Base-by-base conservation (phyloP, 2,113 vertebrate genomes). In the Nothoprocta perdicaria region DNA sequence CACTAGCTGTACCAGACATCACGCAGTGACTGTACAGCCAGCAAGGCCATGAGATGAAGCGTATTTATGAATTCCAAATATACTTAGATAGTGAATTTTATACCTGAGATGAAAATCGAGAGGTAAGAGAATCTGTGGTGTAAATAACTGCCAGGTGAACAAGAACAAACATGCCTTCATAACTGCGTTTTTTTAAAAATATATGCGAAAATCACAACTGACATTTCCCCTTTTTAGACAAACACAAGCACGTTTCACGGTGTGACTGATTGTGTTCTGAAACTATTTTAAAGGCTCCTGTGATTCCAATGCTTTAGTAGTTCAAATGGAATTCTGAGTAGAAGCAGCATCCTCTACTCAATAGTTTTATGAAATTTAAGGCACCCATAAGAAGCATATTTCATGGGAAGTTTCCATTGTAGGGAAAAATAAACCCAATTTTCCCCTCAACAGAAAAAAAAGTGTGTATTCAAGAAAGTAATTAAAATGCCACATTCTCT, bases 401-500 rank as follows among this genome's bases (percentile, higher is more conserved):
- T 95, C 87, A 86, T 58, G 48, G 68, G 80, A 91, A 89, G 80
- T 86, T 94, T 94, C 35, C 85, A 41, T 84, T 89, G 87, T 45
- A 93, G 61, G 65, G 85, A 86, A 95, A 95, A 92, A 93, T 10
- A 55, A 52, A 68, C 63, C 41, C 38, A 8, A 66, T 83, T 92
- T 94, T 87, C 87, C 91, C 87, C 80, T 96, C 63, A 89, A 75
- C 52, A 87, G 76, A 80, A 87, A 86, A 78, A 22, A 43, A 43
- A 43, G 38, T 3, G 76, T 27, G 40, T 80, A 89, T 80, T 91
- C 40, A 52, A 52, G 62, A 9, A 75, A 78, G 92, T 85, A 52
- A 94, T 89, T 33, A 96, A 57, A 96, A 94, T 60, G 87, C 31
- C 94, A 96, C 94, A 96, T 95, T 94, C 95, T 91, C 92, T 83